Conservation (phyloP, 2,113 vertebrate genomes). For the Aegotheles bennettii region DNA sequence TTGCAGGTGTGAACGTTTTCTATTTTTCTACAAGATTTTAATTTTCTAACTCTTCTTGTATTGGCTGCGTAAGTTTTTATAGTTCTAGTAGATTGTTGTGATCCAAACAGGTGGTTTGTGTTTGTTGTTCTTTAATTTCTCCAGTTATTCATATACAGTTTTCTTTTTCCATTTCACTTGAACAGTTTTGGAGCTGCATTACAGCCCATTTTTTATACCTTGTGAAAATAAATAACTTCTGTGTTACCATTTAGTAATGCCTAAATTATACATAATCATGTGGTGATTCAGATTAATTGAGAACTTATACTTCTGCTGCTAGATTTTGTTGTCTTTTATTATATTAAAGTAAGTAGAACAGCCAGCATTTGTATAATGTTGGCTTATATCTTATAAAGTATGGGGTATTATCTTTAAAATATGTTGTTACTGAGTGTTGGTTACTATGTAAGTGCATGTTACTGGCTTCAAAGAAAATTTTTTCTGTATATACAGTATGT, state of each 20-base stretch:
- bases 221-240: not conserved
- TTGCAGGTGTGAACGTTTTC: not conserved
- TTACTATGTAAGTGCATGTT: not conserved
- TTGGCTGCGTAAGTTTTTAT: not conserved
- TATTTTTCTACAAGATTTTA: not conserved
- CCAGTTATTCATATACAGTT: too few relatives aligned
- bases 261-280: not conserved
- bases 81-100: not conserved
- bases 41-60: not conserved
- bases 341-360: not conserved
- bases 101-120: not conserved
- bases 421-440: not conserved
- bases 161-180: not conserved
- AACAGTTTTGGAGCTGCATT: not conserved
- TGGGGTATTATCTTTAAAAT: not conserved
- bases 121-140: not conserved
- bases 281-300: not conserved
- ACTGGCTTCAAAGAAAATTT: not conserved
- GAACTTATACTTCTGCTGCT: not conserved
- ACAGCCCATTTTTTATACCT: not conserved
- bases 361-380: not conserved
- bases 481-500: not conserved
- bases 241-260: not conserved
- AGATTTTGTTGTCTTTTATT: not conserved
- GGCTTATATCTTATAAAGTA: not conserved